These are phyloP conservation scores for Anoplophora glabripennis DNA, from an alignment of 1,140 invertebrate genomes.

Conservation along the genomic window DNA sequence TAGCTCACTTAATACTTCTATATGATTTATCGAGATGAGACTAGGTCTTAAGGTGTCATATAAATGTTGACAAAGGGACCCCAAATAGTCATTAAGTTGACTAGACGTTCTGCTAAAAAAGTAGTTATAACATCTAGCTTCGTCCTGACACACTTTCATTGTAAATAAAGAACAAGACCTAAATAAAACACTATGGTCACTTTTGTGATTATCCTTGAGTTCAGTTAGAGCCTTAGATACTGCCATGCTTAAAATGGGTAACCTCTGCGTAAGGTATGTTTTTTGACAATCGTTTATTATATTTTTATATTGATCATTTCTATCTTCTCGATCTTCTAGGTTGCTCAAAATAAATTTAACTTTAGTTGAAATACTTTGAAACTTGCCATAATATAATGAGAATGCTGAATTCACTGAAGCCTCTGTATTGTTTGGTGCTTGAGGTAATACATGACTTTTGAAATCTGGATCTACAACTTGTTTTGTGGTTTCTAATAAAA, in stretches of 20 bases:
- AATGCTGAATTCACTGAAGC: slow-evolving; percentile 71
- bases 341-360: slow-evolving; percentile 77
- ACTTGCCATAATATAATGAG: slow-evolving; percentile 91
- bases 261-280: slow-evolving; percentile 77
- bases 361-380: slow-evolving; percentile 82
- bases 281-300: slow-evolving; percentile 81
- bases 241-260: slow-evolving; percentile 70
- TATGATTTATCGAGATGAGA: slow-evolving; percentile 95
- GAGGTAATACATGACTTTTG: slow-evolving; percentile 50
- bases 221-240: slow-evolving; percentile 74
- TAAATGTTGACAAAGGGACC: slow-evolving; percentile 80
- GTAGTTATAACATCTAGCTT: slow-evolving; percentile 83
- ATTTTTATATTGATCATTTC: slow-evolving; percentile 68
- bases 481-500: slow-evolving; percentile 65
- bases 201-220: slow-evolving; percentile 65
- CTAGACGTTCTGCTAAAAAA: slow-evolving; percentile 73
- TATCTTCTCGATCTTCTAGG: slow-evolving; percentile 72
- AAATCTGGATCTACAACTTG: slow-evolving; percentile 54
- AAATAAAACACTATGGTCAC: slow-evolving; percentile 86
- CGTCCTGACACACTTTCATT: slow-evolving; percentile 89
- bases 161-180: slow-evolving; percentile 85
- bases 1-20: slow-evolving; percentile 95
- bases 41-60: slow-evolving; percentile 94
- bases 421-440: slow-evolving; percentile 31
- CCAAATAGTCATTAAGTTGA: slow-evolving; percentile 71